Evolutionary conservation across 2,113 vertebrate genomes (phyloP).

Genomic region (Hemiprocne comata): DNA sequence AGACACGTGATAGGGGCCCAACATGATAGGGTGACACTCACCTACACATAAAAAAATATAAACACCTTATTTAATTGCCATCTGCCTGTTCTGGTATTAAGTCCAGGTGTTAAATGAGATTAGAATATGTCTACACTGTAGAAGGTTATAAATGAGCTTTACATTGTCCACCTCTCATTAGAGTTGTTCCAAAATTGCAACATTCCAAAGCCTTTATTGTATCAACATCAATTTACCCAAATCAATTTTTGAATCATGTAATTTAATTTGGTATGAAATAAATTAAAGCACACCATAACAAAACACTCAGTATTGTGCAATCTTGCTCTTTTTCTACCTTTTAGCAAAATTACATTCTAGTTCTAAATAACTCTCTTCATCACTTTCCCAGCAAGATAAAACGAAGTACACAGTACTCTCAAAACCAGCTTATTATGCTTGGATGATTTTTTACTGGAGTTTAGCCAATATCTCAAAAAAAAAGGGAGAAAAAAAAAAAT

Average conservation of each 20-base stretch:
- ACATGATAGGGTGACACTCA: background rate
- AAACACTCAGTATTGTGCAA: background rate
- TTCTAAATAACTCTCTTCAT: background rate
- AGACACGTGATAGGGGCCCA: background rate
- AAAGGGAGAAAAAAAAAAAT: background rate
- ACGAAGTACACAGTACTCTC: background rate
- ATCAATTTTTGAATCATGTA: background rate
- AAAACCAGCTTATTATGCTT: background rate
- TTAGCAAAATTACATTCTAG: background rate
- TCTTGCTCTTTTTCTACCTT: background rate
- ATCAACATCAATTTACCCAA: background rate
- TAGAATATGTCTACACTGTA: background rate
- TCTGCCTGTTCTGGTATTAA: background rate
- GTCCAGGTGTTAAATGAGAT: background rate
- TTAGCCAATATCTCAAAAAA: slow-evolving; percentile 1
- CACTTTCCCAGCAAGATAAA: slow-evolving; percentile 3
- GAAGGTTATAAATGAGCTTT: background rate
- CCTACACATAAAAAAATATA: background rate
- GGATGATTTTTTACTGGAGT: slow-evolving; percentile 25
- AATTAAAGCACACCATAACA: background rate
- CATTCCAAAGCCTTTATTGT: background rate
- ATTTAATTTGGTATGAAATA: background rate
- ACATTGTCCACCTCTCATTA: background rate
- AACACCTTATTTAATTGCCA: background rate
- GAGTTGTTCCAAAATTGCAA: background rate